phyloP scores from a whole-genome alignment of 2,797 vertebrate species.

The Cirrhinus mrigala region DNA sequence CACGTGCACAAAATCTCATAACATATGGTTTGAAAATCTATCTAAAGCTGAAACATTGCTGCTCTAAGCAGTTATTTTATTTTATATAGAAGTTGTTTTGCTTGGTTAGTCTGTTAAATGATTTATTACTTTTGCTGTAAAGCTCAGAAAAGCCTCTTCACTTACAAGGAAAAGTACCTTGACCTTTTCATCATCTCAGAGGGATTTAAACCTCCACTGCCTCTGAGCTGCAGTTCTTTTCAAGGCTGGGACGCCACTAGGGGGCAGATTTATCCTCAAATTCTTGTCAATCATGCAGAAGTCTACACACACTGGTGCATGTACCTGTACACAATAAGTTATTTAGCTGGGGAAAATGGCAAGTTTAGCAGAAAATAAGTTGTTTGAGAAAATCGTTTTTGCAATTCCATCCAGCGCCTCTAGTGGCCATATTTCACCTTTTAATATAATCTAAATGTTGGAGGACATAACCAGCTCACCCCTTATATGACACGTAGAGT shows the following conservation, averaged over 20 bases:
- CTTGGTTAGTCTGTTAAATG: conserved; percentile 37
- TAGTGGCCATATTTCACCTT: not conserved
- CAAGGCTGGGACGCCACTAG: conserved; percentile 61
- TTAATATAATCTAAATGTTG: conserved; percentile 16
- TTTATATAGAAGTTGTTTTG: conserved; percentile 17
- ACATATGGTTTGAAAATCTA: not conserved
- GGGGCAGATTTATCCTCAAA: conserved; percentile 53
- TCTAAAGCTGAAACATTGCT: conserved; percentile 18
- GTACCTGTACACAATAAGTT: not conserved
- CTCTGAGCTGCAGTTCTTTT: conserved; percentile 4
- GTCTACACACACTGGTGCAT: not conserved
- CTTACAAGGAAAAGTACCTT: conserved; percentile 38
- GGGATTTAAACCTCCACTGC: conserved; percentile 37
- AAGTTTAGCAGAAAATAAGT: not conserved
- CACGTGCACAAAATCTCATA: not conserved
- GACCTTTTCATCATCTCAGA: conserved; percentile 43
- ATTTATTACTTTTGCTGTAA: conserved; percentile 40
- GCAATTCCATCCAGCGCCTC: not conserved
- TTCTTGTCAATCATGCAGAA: not conserved
- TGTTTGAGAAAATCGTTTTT: not conserved
- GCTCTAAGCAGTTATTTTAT: not conserved
- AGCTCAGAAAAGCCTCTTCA: conserved; percentile 19
- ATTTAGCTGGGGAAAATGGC: not conserved
- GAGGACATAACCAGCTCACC: conserved; percentile 27
- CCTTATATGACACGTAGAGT: conserved; percentile 5